These are phyloP conservation scores for Paedocypris sp. DNA, from an alignment of 2,113 vertebrate species.

Conservation along the genomic window DNA sequence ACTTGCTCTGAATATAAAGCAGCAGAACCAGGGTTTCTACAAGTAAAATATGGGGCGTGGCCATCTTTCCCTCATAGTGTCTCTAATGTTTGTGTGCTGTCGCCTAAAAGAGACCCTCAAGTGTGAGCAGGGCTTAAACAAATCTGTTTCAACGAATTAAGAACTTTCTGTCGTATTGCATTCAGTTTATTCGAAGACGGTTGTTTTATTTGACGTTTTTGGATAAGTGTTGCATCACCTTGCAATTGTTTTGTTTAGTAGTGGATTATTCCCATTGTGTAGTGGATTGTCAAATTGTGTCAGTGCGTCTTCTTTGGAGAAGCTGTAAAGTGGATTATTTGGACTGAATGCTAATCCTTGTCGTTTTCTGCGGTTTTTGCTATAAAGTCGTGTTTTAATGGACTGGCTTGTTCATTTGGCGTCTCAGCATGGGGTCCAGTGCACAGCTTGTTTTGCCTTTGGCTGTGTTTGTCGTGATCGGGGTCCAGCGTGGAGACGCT, in stretches of 20 bases:
- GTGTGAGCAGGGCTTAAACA: too few relatives aligned
- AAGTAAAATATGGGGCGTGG: conserved; percentile 24
- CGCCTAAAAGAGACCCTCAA: conserved; percentile 42
- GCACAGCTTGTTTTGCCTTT: conserved; percentile 42
- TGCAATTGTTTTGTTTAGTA: too few relatives aligned
- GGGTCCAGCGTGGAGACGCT: conserved; percentile 41
- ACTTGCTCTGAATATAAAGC: conserved; percentile 57
- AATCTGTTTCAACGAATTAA: too few relatives aligned
- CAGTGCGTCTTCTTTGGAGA: too few relatives aligned
- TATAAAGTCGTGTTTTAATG: too few relatives aligned
- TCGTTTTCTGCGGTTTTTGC: too few relatives aligned
- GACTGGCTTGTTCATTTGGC: neutral
- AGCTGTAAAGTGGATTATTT: neutral
- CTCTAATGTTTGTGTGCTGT: conserved; percentile 25
- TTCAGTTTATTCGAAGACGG: too few relatives aligned
- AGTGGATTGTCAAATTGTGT: too few relatives aligned
- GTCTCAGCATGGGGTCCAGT: conserved; percentile 37
- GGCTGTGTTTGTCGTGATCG: conserved; percentile 42
- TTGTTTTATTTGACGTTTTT: neutral
- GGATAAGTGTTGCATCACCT: neutral
- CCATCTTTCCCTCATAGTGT: conserved; percentile 35
- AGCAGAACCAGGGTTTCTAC: conserved; percentile 34
- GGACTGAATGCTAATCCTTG: neutral
- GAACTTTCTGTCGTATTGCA: too few relatives aligned
- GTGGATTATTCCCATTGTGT: too few relatives aligned